Evolutionary conservation across 2,113 vertebrate species (phyloP), one percentile per base, ranked within the genome.

Genomic region (Psittacara wagleri): DNA sequence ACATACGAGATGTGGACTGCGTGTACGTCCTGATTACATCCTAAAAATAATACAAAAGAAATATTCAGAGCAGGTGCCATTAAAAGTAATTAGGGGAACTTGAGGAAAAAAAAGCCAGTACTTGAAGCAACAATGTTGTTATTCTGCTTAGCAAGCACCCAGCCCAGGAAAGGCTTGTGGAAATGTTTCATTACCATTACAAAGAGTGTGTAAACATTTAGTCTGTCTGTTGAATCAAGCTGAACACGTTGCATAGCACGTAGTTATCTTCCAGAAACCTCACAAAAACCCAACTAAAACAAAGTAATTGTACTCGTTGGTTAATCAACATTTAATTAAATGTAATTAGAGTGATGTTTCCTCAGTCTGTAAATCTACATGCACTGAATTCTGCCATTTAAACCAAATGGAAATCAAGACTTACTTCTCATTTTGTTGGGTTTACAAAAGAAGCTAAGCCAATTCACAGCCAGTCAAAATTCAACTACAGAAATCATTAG

Each of bases 21-120:
- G 86, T 51, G 4, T 97, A 98, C 1, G 97, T 98, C 63, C 97
- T 97, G 44, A 98, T 93, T 0, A 86, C 4, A 6, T 96, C 97
- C 98, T 98, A 90, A 88, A 95, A 92, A 39, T 0, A 51, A 70
- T 13, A 66, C 16, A 41, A 55, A 24, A 87, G 17, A 62, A 69
- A 46, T 10, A 89, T 18, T 92, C 24, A 93, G 77, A 74, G 15
- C 20, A n/a, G 70, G 25, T 18, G 27, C 17, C n/a, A 39, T 33
- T 66, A 74, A 11, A 70, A 43, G 11, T 15, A 75, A 27, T 24
- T 0, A 33, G 12, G 11, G 4, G 5, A 86, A 55, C 41, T 52
- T 57, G 43, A 64, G 33, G 12, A 57, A 59, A 12, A 64, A 27
- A 54, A 66, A 37, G 8, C 2, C 0, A 64, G 12, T 14, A 82